These are phyloP conservation scores for Hippocampus kuda DNA, from an alignment of 2,797 vertebrate species.

Conservation along the genomic window DNA sequence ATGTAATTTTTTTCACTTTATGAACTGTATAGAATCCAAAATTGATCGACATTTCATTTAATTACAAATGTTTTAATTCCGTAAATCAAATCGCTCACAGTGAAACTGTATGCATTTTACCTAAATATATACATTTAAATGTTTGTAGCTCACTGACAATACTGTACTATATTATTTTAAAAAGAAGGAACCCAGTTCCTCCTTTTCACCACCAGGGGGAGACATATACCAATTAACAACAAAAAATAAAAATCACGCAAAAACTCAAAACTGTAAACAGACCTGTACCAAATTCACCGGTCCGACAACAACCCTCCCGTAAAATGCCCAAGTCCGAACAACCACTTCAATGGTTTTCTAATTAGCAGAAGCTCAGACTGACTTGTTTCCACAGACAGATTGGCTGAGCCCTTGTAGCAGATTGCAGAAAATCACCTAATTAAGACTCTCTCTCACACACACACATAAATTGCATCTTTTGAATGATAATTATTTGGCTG, in stretches of 20 bases:
- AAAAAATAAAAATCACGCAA: slow-evolving; percentile 2
- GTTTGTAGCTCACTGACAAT: too few relatives aligned
- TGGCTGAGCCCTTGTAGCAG: slow-evolving; percentile 44
- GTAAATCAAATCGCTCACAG: too few relatives aligned
- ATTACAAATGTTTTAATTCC: too few relatives aligned
- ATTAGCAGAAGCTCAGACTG: slow-evolving; percentile 47
- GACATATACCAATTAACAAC: slow-evolving; percentile 27
- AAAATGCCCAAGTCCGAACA: slow-evolving; percentile 46
- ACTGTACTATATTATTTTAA: background rate
- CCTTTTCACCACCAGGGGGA: slow-evolving; percentile 39
- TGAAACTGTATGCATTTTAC: too few relatives aligned
- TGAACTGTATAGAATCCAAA: too few relatives aligned
- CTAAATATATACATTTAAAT: too few relatives aligned
- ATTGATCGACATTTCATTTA: too few relatives aligned
- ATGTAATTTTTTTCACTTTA: too few relatives aligned
- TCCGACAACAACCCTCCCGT: slow-evolving; percentile 28
- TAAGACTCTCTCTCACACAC: slow-evolving; percentile 18
- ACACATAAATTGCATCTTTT: slow-evolving; percentile 38
- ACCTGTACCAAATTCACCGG: slow-evolving; percentile 17
- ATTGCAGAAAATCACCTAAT: slow-evolving; percentile 53
- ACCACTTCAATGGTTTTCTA: slow-evolving; percentile 50
- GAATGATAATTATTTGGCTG: slow-evolving; percentile 36
- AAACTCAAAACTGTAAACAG: background rate
- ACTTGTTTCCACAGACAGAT: slow-evolving; percentile 44
- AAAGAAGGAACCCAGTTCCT: background rate